Evolutionary conservation across 2,888 invertebrate genomes (phyloP).

Genomic region (Hydraecia micacea): DNA sequence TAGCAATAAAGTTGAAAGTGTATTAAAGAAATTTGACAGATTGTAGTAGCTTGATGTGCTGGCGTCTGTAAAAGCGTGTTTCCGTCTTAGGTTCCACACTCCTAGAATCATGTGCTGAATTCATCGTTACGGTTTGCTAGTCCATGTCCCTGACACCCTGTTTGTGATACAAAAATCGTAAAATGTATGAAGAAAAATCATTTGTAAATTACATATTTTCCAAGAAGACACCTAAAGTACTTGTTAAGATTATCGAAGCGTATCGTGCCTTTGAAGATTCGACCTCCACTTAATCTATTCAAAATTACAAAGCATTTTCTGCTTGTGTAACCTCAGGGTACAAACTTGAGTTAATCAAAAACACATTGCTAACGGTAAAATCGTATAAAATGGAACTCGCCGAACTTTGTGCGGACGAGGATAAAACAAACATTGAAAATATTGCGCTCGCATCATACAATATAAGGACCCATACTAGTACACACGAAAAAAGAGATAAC

Average conservation of each 20-base stretch:
- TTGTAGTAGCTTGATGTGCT: too few species aligned
- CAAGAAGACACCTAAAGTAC: constrained; percentile 1
- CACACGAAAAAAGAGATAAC: neutral
- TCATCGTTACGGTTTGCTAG: too few species aligned
- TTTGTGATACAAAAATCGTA: neutral
- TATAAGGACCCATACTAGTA: constrained; percentile 14
- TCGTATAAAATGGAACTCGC: constrained; percentile 27
- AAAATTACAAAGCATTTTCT: constrained; percentile 35
- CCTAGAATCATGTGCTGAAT: neutral
- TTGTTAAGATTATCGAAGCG: constrained; percentile 18
- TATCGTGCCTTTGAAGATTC: constrained; percentile 1
- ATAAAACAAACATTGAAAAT: constrained; percentile 58
- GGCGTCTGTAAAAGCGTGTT: too few species aligned
- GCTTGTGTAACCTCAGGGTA: constrained; percentile 19
- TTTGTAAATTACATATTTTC: constrained; percentile 3
- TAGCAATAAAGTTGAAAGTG: too few species aligned
- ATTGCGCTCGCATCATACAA: constrained; percentile 36
- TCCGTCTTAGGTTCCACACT: too few species aligned
- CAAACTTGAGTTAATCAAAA: constrained; percentile 44
- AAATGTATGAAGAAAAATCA: neutral
- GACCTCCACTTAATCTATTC: constrained; percentile 25
- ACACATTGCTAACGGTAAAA: constrained; percentile 36
- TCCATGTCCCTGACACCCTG: too few species aligned
- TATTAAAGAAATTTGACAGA: too few species aligned
- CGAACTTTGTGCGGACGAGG: constrained; percentile 36